Evolutionary conservation across 2,113 vertebrate species (phyloP).

Genomic region (Petrocephalus zakoni): DNA sequence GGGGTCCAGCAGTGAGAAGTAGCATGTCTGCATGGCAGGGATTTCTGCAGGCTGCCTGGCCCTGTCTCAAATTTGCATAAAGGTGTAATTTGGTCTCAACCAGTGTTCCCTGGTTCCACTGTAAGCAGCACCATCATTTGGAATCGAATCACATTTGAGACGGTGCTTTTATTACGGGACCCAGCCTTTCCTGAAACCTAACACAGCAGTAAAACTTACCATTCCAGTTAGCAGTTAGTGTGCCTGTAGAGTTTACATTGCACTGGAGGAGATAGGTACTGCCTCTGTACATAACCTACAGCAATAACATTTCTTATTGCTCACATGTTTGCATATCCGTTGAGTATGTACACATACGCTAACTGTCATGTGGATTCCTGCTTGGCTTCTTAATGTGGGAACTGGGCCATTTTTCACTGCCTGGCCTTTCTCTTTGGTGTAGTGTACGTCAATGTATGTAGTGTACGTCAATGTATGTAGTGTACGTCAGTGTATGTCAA

Average conservation of each 20-base stretch:
- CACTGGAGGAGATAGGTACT: neutral
- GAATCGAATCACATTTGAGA: neutral
- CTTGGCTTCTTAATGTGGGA: neutral
- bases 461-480: neutral
- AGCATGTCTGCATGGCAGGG: neutral
- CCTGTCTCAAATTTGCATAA: neutral
- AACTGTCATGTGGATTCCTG: neutral
- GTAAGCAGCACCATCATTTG: neutral
- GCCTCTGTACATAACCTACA: neutral
- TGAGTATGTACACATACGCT: neutral
- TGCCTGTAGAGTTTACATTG: neutral
- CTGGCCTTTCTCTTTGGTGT: neutral
- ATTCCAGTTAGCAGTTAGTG: no score
- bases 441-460: neutral
- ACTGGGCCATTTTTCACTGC: neutral
- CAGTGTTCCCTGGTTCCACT: neutral
- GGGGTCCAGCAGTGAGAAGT: neutral
- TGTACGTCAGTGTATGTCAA: neutral
- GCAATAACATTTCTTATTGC: slow-evolving; percentile 2
- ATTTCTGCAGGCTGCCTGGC: neutral
- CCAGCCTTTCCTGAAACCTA: neutral
- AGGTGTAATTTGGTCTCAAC: neutral
- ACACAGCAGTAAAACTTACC: neutral
- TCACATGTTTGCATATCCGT: neutral
- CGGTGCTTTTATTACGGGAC: neutral